These are phyloP conservation scores for Myotis planiceps DNA, from an alignment of 2,797 vertebrate genomes.

Conservation along the genomic window DNA sequence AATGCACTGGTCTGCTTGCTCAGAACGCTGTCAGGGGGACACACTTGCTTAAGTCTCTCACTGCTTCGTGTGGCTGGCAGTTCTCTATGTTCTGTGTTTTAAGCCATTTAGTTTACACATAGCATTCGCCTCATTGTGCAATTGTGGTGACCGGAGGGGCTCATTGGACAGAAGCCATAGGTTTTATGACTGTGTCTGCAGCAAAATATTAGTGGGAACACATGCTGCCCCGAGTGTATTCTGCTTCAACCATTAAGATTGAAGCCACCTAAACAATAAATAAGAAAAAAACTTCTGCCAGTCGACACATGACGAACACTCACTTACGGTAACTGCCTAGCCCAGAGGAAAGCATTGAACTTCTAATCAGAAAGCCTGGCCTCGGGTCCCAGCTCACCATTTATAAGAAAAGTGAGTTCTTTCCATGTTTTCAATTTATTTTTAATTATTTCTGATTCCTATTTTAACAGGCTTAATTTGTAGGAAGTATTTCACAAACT, in stretches of 20 bases:
- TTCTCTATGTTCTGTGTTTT: conserved; percentile 66
- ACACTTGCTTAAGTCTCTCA: conserved; percentile 28
- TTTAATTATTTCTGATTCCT: not conserved
- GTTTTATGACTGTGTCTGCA: conserved; percentile 74
- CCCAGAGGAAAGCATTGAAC: not conserved
- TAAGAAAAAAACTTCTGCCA: conserved; percentile 19
- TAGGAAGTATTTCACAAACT: not conserved
- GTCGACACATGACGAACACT: not conserved
- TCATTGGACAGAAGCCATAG: conserved; percentile 73
- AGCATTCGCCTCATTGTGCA: conserved; percentile 81
- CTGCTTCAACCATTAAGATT: conserved; percentile 60
- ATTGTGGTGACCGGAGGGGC: conserved; percentile 79
- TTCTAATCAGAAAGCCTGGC: not conserved
- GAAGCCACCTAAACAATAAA: conserved; percentile 60
- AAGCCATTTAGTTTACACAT: conserved; percentile 76
- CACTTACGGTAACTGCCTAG: not conserved
- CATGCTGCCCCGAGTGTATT: conserved; percentile 72
- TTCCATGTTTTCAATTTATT: not conserved
- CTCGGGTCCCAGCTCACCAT: not conserved
- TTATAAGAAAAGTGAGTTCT: not conserved
- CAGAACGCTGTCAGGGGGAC: not conserved
- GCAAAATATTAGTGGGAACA: conserved; percentile 84
- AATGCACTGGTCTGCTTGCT: conserved; percentile 44
- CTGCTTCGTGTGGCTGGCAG: conserved; percentile 68
- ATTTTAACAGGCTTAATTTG: not conserved